Evolutionary conservation across 30 jellyfish, hydroid and myxozoan genomes (phyloP).

Genomic region (Sanderia malayensis): DNA sequence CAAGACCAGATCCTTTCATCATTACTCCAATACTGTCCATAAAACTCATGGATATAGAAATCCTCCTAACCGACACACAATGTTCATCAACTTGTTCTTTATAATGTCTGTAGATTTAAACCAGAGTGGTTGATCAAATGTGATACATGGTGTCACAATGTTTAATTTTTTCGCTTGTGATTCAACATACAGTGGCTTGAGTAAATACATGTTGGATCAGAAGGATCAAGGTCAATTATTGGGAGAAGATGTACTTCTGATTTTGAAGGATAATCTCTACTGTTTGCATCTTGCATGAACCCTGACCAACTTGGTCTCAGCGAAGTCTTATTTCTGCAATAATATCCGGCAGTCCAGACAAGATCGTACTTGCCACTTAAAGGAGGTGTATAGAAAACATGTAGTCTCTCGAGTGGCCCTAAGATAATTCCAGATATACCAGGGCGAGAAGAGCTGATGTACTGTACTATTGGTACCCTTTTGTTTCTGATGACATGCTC

Average conservation of each 20-base stretch:
- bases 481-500: slow-evolving; percentile 9
- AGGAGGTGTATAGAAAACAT: slow-evolving; percentile 1
- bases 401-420: slow-evolving; percentile 14
- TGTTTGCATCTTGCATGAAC: slow-evolving; percentile 44
- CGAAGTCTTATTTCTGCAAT: slow-evolving; percentile 17
- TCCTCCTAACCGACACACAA: slow-evolving; percentile 64
- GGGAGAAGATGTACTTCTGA: slow-evolving; percentile 50
- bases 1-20: slow-evolving; percentile 58
- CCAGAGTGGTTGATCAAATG: slow-evolving; percentile 76
- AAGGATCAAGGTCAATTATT: slow-evolving; percentile 51
- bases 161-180: slow-evolving; percentile 26
- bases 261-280: slow-evolving; percentile 16
- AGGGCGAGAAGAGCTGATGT: slow-evolving; percentile 13
- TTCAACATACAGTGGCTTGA: slow-evolving; percentile 24
- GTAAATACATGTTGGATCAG: slow-evolving; percentile 45
- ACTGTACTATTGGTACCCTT: slow-evolving; percentile 29
- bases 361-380: slow-evolving; percentile 4
- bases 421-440: slow-evolving; percentile 16
- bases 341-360: slow-evolving; percentile 42
- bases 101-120: slow-evolving; percentile 39
- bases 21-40: slow-evolving; percentile 56
- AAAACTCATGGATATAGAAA: slow-evolving; percentile 53
- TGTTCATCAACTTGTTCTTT: slow-evolving; percentile 18
- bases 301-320: slow-evolving; percentile 73
- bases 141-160: slow-evolving; percentile 36